Conservation (phyloP, 2,797 vertebrate genomes). For the Caiman crocodilus region DNA sequence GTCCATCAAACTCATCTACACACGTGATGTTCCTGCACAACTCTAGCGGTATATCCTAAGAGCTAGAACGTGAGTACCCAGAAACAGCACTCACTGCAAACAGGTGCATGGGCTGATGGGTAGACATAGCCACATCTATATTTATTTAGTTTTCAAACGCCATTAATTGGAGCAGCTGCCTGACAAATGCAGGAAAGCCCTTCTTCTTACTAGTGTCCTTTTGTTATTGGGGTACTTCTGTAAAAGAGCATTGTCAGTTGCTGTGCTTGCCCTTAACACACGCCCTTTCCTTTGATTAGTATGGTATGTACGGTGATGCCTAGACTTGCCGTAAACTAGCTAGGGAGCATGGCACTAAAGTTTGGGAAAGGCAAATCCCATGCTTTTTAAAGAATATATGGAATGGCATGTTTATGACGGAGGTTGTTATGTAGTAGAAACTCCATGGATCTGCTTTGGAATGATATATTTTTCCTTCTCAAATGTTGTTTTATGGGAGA, state of each 20-base stretch:
- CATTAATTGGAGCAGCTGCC: neutral
- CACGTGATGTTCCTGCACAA: neutral
- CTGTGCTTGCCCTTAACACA: neutral
- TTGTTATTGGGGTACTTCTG: neutral
- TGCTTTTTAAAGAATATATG: slow-evolving; percentile 9
- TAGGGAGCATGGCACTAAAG: neutral
- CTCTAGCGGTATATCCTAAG: neutral
- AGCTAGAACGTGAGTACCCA: neutral
- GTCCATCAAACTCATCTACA: neutral
- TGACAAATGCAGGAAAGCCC: neutral
- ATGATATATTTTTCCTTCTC: neutral
- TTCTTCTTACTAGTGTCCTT: neutral
- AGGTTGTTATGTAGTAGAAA: neutral
- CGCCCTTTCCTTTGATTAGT: neutral
- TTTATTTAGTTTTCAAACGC: neutral
- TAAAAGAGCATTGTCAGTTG: slow-evolving; percentile 1
- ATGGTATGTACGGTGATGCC: neutral
- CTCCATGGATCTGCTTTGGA: neutral
- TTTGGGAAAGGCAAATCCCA: slow-evolving; percentile 19
- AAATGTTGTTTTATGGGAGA: neutral
- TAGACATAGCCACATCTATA: neutral
- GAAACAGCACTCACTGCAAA: neutral
- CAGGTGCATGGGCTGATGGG: neutral
- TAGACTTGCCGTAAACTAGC: neutral
- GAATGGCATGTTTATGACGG: neutral